These are phyloP conservation scores for Syngnathoides biaculeatus DNA, from an alignment of 2,113 vertebrate genomes.

Conservation along the genomic window DNA sequence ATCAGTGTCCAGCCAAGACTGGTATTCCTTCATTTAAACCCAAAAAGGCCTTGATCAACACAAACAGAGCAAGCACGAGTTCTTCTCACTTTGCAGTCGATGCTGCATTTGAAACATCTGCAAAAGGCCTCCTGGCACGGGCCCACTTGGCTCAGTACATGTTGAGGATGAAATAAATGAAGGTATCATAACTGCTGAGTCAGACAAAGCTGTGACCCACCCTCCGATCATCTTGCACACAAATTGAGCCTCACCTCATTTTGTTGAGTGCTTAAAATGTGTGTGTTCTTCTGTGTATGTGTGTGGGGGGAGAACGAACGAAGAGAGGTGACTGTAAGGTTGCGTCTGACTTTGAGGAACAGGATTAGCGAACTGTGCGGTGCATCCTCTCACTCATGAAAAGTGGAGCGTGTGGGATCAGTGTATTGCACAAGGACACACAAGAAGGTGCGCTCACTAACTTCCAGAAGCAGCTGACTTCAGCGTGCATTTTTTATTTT, in stretches of 20 bases:
- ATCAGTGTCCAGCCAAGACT: too few relatives aligned
- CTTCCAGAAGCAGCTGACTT: not conserved
- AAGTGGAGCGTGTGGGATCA: constrained; percentile 16
- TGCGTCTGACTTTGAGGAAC: constrained; percentile 25
- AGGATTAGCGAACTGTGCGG: constrained; percentile 32
- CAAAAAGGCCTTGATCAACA: not conserved
- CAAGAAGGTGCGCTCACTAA: constrained; percentile 10
- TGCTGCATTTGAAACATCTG: constrained; percentile 21
- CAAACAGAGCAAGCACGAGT: not conserved
- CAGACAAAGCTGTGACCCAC: constrained; percentile 43
- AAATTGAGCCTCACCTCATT: constrained; percentile 43
- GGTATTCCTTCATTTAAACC: not conserved
- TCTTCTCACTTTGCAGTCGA: constrained; percentile 24
- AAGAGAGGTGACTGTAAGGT: constrained; percentile 7
- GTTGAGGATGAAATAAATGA: constrained; percentile 38
- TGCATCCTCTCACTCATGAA: constrained; percentile 23
- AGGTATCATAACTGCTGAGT: constrained; percentile 50
- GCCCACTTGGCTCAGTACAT: constrained; percentile 21
- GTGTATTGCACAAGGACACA: constrained; percentile 35
- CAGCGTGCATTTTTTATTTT: constrained; percentile 4
- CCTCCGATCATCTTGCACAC: constrained; percentile 27
- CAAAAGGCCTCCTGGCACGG: constrained; percentile 28
- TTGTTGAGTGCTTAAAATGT: constrained; percentile 55
- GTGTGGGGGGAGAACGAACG: not conserved
- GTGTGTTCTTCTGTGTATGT: not conserved